phyloP scores from a whole-genome alignment of 2,888 invertebrate genomes.

The Nymphalis polychloros region DNA sequence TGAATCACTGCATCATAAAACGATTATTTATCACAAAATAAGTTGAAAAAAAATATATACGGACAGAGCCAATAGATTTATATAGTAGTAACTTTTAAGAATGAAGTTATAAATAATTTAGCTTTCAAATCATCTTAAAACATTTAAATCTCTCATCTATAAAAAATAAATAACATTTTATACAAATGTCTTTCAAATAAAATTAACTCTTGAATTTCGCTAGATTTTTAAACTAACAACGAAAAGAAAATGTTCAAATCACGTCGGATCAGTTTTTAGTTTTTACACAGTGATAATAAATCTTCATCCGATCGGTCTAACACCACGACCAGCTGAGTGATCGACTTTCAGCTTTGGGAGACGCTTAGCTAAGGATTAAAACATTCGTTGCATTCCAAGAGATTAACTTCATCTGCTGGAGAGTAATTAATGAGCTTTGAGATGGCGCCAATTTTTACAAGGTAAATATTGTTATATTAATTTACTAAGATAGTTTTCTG shows the following conservation, averaged over 20 bases:
- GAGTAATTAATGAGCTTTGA: slow-evolving; percentile 1
- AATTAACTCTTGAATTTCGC: not conserved
- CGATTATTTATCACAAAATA: too few relatives aligned
- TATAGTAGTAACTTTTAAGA: too few relatives aligned
- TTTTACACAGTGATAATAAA: slow-evolving; percentile 21
- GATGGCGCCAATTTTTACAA: not conserved
- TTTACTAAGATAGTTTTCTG: too few relatives aligned
- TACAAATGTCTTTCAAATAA: too few relatives aligned
- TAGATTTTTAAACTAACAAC: not conserved
- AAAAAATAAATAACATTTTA: too few relatives aligned
- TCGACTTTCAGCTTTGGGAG: slow-evolving; percentile 11
- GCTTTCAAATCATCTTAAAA: too few relatives aligned
- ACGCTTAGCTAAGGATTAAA: slow-evolving; percentile 6
- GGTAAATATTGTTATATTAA: too few relatives aligned
- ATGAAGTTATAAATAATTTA: too few relatives aligned
- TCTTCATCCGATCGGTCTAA: slow-evolving; percentile 15
- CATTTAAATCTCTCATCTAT: too few relatives aligned
- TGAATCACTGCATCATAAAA: too few relatives aligned
- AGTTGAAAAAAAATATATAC: too few relatives aligned
- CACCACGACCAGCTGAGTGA: slow-evolving; percentile 12
- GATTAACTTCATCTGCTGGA: slow-evolving; percentile 10
- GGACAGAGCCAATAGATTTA: too few relatives aligned
- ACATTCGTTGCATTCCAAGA: slow-evolving; percentile 3
- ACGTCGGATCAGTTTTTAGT: slow-evolving; percentile 1
- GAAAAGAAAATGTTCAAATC: not conserved